Evolutionary conservation across 2,113 vertebrate species (phyloP).

Genomic region (Nesospiza acunhae): DNA sequence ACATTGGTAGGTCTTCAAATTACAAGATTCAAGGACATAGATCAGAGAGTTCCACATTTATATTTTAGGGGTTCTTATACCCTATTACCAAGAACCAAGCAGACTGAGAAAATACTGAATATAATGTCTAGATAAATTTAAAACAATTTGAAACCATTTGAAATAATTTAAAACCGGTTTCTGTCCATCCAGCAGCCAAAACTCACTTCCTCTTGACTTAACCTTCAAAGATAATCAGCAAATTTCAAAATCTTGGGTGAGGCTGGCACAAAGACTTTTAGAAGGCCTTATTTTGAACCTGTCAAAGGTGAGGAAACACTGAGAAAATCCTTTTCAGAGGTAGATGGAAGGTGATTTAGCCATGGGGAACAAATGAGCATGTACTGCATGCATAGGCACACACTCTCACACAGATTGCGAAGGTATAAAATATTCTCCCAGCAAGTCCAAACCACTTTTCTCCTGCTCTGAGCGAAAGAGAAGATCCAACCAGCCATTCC

Average conservation of each 20-base stretch:
- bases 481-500: not conserved
- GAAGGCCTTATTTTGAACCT: not conserved
- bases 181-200: not conserved
- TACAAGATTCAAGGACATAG: not conserved
- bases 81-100: not conserved
- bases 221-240: not conserved
- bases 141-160: not conserved
- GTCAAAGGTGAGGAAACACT: not conserved
- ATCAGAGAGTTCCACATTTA: not conserved
- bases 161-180: not conserved
- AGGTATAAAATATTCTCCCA: not conserved
- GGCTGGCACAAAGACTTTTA: not conserved
- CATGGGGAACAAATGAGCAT: not conserved
- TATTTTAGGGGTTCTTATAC: not conserved
- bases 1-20: not conserved
- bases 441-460: not conserved
- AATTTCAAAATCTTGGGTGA: not conserved
- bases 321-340: not conserved
- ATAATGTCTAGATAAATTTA: not conserved
- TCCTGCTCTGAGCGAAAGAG: not conserved
- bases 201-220: not conserved
- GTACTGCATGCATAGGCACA: not conserved
- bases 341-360: not conserved
- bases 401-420: not conserved
- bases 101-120: not conserved